Conservation (phyloP, 2,797 vertebrate species). For the Garrulus glandarius region DNA sequence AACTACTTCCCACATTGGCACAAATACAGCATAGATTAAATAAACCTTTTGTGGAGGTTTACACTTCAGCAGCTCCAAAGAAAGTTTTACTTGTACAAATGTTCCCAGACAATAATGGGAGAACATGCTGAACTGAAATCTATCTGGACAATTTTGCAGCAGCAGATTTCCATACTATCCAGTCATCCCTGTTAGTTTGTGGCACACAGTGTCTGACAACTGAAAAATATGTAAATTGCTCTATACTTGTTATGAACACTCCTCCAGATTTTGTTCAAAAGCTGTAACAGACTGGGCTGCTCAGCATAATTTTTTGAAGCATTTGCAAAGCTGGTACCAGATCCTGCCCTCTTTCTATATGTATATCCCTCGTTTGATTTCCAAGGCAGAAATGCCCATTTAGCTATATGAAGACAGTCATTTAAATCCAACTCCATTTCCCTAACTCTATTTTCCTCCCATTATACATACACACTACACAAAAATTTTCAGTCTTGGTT, state of each 20-base stretch:
- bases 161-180: slow-evolving; percentile 50
- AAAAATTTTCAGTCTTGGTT: slow-evolving; percentile 48
- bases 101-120: slow-evolving; percentile 14
- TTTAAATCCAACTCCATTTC: slow-evolving; percentile 55
- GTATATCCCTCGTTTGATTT: slow-evolving; percentile 45
- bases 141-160: slow-evolving; percentile 35
- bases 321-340: slow-evolving; percentile 45
- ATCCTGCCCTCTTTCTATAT: slow-evolving; percentile 55
- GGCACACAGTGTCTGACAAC: slow-evolving; percentile 46
- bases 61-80: not conserved
- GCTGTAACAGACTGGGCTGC: slow-evolving; percentile 48
- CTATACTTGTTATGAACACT: slow-evolving; percentile 60
- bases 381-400: slow-evolving; percentile 41
- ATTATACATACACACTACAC: slow-evolving; percentile 34
- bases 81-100: slow-evolving; percentile 14
- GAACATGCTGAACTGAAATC: slow-evolving; percentile 27
- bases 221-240: slow-evolving; percentile 63
- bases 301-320: slow-evolving; percentile 61
- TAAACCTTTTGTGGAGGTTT: not conserved
- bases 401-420: slow-evolving; percentile 28
- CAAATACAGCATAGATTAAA: not conserved
- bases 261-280: slow-evolving; percentile 63
- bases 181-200: slow-evolving; percentile 44
- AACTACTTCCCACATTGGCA: not conserved
- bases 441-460: slow-evolving; percentile 41